phyloP scores from a whole-genome alignment of 2,888 invertebrate genomes.

The Pseudococcus jackbeardsleyi region DNA sequence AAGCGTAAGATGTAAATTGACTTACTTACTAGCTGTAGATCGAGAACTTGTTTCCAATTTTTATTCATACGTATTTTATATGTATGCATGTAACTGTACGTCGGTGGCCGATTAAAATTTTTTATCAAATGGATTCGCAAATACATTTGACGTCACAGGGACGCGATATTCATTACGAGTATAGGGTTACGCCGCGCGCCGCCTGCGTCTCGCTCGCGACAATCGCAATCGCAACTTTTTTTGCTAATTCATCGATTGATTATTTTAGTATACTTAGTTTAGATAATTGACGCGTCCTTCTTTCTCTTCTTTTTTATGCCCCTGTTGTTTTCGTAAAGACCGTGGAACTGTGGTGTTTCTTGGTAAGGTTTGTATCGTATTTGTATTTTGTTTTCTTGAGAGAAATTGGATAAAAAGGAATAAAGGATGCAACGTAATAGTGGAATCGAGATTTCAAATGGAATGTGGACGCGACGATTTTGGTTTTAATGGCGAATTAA shows the following conservation, averaged over 20 bases:
- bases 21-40: no score
- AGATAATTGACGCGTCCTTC: neutral
- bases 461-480: no score
- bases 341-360: neutral
- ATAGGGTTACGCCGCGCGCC: neutral
- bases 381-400: neutral
- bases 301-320: neutral
- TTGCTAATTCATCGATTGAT: neutral
- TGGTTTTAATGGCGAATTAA: no score
- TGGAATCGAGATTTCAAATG: no score
- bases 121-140: slow-evolving; percentile 14
- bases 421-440: no score
- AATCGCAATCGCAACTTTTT: neutral
- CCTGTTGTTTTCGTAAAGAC: neutral
- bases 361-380: neutral
- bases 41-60: neutral
- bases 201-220: neutral
- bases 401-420: no score
- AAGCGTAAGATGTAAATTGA: no score
- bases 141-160: slow-evolving; percentile 17
- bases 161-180: neutral
- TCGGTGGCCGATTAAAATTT: neutral
- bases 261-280: neutral
- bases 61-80: neutral
- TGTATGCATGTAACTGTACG: neutral